Percentiles rank a stretch among this genome's conserved stretches.
Conservation (phyloP, 2,888 invertebrate species). For the Phyllotreta cruciferae region DNA sequence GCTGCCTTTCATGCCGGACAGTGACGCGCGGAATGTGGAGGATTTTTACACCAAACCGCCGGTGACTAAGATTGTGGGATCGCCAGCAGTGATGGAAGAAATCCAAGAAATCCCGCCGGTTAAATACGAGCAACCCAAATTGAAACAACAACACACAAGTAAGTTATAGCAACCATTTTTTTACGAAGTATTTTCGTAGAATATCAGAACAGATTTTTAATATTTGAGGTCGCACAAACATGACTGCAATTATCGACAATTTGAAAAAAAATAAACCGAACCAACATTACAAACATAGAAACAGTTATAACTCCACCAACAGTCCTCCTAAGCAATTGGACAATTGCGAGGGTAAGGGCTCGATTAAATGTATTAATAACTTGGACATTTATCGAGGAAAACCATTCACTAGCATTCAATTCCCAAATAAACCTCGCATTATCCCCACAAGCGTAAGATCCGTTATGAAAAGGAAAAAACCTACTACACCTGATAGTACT, state of each 20-base stretch:
- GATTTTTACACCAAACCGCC: conserved; percentile 74
- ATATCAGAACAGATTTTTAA: neutral
- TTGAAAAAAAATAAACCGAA: conserved; percentile 16
- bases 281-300: neutral
- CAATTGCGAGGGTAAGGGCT: too few relatives aligned
- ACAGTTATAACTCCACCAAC: neutral
- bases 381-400: too few relatives aligned
- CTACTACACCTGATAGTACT: neutral
- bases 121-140: neutral
- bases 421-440: too few relatives aligned
- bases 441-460: too few relatives aligned
- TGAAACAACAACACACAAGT: neutral
- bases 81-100: conserved; percentile 34
- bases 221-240: conserved; percentile 29
- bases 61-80: conserved; percentile 65
- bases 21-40: conserved; percentile 61
- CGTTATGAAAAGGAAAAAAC: too few relatives aligned
- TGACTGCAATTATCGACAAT: conserved; percentile 36
- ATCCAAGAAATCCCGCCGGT: conserved; percentile 36
- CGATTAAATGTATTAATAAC: too few relatives aligned
- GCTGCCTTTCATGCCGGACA: conserved; percentile 70
- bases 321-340: neutral
- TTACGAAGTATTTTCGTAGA: too few relatives aligned
- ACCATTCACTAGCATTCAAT: too few relatives aligned
- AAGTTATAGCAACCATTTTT: too few relatives aligned